A percentile compares a stretch with the other conserved stretches of the same genome.
Conservation (phyloP, 2,113 vertebrate species). For the Girardinichthys multiradiatus region DNA sequence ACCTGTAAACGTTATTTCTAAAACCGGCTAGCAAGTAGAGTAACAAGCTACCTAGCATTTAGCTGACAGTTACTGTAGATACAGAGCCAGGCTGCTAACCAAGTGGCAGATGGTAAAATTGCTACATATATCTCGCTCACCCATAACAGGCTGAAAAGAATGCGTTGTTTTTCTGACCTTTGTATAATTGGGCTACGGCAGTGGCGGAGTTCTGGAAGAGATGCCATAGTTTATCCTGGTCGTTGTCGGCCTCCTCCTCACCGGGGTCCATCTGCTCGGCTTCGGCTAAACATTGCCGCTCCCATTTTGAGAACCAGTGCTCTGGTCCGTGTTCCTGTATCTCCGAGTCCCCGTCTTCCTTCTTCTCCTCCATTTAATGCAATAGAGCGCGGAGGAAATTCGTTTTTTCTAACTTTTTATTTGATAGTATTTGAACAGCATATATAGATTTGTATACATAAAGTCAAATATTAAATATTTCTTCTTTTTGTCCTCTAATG, state of each 20-base stretch:
- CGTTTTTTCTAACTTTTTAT: constrained; percentile 26
- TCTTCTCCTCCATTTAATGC: constrained; percentile 92
- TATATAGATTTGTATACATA: constrained; percentile 20
- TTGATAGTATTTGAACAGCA: not conserved
- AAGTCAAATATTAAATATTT: constrained; percentile 34
- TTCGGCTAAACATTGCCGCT: constrained; percentile 96
- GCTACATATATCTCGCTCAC: constrained; percentile 1
- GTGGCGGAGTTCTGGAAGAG: constrained; percentile 95
- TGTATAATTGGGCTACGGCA: constrained; percentile 96
- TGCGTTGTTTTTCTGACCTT: constrained; percentile 79
- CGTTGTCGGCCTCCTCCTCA: constrained; percentile 89
- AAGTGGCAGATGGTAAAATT: constrained; percentile 7
- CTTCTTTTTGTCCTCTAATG: constrained; percentile 41
- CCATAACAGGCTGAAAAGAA: constrained; percentile 12
- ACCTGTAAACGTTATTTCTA: constrained; percentile 55
- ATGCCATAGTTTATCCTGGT: constrained; percentile 96
- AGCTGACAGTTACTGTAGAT: not conserved
- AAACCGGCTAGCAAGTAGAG: constrained; percentile 24
- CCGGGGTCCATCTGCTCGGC: constrained; percentile 90
- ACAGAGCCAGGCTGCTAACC: constrained; percentile 28
- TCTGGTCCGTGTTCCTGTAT: constrained; percentile 98
- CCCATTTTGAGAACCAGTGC: constrained; percentile 98
- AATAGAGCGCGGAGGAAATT: constrained; percentile 44
- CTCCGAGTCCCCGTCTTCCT: constrained; percentile 93
- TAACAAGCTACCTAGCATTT: constrained; percentile 35